Conservation (phyloP, 2,888 invertebrate species). For the Catocala sponsa region DNA sequence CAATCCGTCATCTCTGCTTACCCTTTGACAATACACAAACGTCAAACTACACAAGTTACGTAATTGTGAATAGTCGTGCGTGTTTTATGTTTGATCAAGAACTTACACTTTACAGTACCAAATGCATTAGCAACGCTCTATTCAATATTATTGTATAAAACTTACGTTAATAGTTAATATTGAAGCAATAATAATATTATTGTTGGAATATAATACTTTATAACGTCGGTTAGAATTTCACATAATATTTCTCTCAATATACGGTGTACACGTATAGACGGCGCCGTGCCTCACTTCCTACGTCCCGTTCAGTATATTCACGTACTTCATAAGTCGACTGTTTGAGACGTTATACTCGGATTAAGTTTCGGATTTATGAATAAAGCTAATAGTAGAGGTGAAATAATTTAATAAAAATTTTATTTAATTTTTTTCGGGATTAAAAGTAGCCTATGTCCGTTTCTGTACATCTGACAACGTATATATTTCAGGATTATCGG, state of each 20-base stretch:
- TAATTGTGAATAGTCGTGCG: too few relatives aligned
- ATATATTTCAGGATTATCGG: too few relatives aligned
- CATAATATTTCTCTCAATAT: slow-evolving; percentile 1
- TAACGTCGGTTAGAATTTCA: neutral
- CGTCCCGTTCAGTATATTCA: neutral
- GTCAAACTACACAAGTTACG: too few relatives aligned
- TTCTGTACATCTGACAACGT: too few relatives aligned
- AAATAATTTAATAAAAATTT: too few relatives aligned
- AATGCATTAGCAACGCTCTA: too few relatives aligned
- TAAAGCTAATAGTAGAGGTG: neutral
- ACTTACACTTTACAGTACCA: neutral
- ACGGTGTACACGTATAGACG: neutral
- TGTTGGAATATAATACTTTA: neutral
- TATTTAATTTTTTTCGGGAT: too few relatives aligned
- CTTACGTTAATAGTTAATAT: neutral
- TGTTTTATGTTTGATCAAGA: too few relatives aligned
- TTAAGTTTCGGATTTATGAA: neutral
- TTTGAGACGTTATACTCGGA: neutral
- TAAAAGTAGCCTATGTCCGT: too few relatives aligned
- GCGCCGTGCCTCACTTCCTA: neutral
- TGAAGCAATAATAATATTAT: neutral
- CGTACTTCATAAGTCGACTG: neutral
- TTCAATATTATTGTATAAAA: too few relatives aligned
- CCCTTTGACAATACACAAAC: too few relatives aligned
- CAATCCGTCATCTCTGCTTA: too few relatives aligned